These are phyloP conservation scores for Crambe crambe DNA, from an alignment of 37 sponge, comb jelly and placozoan species.

Conservation along the genomic window DNA sequence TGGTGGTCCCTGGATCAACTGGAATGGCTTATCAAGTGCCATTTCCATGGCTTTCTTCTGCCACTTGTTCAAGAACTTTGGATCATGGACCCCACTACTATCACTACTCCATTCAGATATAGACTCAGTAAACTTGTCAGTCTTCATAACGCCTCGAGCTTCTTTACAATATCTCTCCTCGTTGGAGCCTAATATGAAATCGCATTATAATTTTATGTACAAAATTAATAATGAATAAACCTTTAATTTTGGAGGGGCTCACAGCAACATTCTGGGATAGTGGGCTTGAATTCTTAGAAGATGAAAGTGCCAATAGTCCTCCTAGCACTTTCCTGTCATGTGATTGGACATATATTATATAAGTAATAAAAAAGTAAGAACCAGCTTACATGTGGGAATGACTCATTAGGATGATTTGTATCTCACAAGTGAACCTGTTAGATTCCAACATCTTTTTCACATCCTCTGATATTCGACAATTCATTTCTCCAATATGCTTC, in stretches of 20 bases:
- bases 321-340: constrained; percentile 31
- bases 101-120: neutral
- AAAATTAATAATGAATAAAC: neutral
- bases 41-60: constrained; percentile 31
- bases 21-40: constrained; percentile 34
- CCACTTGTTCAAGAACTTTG: constrained; percentile 25
- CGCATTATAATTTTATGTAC: neutral
- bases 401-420: constrained; percentile 56
- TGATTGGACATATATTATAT: neutral
- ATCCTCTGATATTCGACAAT: constrained; percentile 38
- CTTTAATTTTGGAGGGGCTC: neutral
- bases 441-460: constrained; percentile 18
- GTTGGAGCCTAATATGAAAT: neutral
- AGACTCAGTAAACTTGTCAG: constrained; percentile 8
- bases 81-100: no score
- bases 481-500: constrained; percentile 42
- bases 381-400: constrained; percentile 34
- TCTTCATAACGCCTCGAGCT: neutral
- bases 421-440: constrained; percentile 26
- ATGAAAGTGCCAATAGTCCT: constrained; percentile 11
- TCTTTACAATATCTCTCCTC: neutral
- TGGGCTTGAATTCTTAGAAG: neutral
- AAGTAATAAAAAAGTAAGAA: neutral
- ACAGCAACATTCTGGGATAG: neutral
- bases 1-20: constrained; percentile 82